Conservation (phyloP, 2,797 vertebrate genomes). For the Oreochromis grahami region DNA sequence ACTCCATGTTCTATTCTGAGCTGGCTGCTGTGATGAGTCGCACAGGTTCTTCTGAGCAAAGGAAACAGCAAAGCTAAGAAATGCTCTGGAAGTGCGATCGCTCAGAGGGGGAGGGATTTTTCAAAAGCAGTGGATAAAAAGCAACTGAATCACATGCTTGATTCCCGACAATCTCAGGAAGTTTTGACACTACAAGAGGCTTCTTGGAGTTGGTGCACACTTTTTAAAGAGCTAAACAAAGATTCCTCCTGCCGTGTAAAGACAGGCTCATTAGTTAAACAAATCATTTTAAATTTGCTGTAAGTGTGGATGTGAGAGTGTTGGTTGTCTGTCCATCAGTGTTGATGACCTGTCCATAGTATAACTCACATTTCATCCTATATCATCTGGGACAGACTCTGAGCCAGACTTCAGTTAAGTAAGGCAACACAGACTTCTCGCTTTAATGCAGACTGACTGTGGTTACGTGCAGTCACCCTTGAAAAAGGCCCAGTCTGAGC, state of each 20-base stretch:
- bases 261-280: neutral
- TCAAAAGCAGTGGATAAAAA: neutral
- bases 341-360: neutral
- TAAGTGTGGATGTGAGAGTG: neutral
- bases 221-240: neutral
- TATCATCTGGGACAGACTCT: neutral
- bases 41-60: neutral
- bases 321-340: neutral
- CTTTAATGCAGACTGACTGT: neutral
- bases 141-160: neutral
- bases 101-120: neutral
- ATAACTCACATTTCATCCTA: neutral
- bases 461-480: neutral
- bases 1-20: conserved; percentile 53
- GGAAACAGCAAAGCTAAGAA: neutral
- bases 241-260: neutral
- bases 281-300: neutral
- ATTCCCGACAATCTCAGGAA: neutral
- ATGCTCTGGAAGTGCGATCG: neutral
- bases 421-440: neutral
- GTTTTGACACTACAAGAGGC: neutral
- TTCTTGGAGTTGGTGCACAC: neutral
- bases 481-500: rapidly evolving
- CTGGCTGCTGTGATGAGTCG: neutral
- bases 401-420: neutral